These are phyloP conservation scores for Scaptomyza parva DNA, from an alignment of 2,888 invertebrate genomes.

Conservation along the genomic window DNA sequence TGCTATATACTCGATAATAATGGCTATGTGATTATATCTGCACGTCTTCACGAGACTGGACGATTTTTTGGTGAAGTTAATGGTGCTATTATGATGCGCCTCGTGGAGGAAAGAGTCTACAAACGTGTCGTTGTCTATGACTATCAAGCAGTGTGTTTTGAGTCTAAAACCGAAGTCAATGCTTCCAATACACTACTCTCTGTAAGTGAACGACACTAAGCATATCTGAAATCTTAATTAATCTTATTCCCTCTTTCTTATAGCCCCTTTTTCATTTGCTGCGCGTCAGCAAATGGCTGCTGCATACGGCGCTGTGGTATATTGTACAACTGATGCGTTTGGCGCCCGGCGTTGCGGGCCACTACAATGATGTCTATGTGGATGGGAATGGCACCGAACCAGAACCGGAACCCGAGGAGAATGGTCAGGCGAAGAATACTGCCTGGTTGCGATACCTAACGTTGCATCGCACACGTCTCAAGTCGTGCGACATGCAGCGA, in stretches of 20 bases:
- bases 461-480: conserved; percentile 91
- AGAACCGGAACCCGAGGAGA: conserved; percentile 85
- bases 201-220: conserved; percentile 85
- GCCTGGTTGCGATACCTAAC: conserved; percentile 88
- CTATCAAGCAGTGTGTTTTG: conserved; percentile 95
- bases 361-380: conserved; percentile 56
- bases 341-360: conserved; percentile 85
- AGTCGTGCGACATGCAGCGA: conserved; percentile 93
- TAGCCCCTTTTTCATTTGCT: conserved; percentile 88
- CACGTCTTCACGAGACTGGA: conserved; percentile 90
- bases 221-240: too few relatives aligned
- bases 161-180: conserved; percentile 88
- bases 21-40: conserved; percentile 93
- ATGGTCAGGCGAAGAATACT: conserved; percentile 85
- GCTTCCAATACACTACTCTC: conserved; percentile 87
- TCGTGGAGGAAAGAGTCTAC: conserved; percentile 91
- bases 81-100: conserved; percentile 90
- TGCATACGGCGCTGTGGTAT: conserved; percentile 87
- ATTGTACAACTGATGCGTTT: conserved; percentile 86
- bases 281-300: conserved; percentile 87
- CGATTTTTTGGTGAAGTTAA: conserved; percentile 94
- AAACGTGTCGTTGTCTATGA: conserved; percentile 91
- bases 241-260: conserved; percentile 6
- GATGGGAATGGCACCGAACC: conserved; percentile 82
- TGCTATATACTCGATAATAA: conserved; percentile 96